Evolutionary conservation across 2,888 invertebrate species (phyloP), one percentile per base, ranked within the genome.

Genomic region (Acanthoscelides obtectus): DNA sequence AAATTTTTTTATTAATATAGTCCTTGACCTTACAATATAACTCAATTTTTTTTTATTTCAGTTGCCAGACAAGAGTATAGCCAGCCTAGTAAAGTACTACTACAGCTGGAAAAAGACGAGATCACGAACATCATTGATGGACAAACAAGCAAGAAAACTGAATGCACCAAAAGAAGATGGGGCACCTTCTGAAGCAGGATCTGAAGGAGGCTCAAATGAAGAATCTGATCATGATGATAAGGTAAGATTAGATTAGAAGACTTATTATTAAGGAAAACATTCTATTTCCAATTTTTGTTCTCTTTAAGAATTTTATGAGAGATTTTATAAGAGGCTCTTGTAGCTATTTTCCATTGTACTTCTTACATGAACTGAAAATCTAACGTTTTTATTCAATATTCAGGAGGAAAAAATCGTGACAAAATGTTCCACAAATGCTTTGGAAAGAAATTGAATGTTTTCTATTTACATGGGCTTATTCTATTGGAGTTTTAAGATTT

Each of bases 81-180:
- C 97, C 68, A 95, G 95, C 80, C 88, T 99, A 81, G 98, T 99
- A 0, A 97, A 97, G 86, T 98, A 98, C 85, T 99, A 98, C 86
- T 99, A 99, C 85, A 95, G 96, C 81, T 98, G 98, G 98, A 99
- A 99, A 86, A 98, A 98, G 85, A 96, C 96, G 22, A 88, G 97
- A 79, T 93, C 95, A 80, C 91, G 96, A 72, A 95, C 94, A 71
- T 97, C 97, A 81, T 88, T 97, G 64, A 98, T 98, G 95, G 98
- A 98, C 87, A 88, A 92, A 76, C 93, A 93, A 82, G 93, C 92
- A 1, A 88, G 90, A 75, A 92, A 91, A 83, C 84, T 92, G 74
- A 89, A 89, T n/a, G 87, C 87, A 71, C 87, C 88, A 17, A 91
- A 94, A 67, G 94, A 93, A 79, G 91, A 93, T 74, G 87, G 77